Conservation (phyloP, 2,113 vertebrate species). For the Clinocottus analis region DNA sequence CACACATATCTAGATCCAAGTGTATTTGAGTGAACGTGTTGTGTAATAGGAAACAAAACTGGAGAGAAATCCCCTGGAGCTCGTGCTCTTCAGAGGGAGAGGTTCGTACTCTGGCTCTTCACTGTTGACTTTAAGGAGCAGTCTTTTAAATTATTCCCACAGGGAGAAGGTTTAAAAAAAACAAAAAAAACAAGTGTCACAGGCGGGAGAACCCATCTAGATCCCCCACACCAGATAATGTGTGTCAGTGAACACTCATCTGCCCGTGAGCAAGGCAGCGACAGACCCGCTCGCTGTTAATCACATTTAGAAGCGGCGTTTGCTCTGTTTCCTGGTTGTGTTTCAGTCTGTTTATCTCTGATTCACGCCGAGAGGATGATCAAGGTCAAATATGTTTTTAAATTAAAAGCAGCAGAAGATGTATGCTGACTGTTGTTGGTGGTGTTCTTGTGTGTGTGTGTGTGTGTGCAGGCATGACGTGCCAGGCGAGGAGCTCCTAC, state of each 20-base stretch:
- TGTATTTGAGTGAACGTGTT: neutral
- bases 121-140: too few relatives aligned
- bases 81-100: neutral
- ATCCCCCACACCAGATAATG: constrained; percentile 4
- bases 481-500: constrained; percentile 94
- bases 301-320: constrained; percentile 2
- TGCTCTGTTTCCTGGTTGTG: too few relatives aligned
- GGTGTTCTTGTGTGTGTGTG: too few relatives aligned
- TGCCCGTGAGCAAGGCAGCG: constrained; percentile 19
- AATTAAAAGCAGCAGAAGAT: too few relatives aligned
- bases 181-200: neutral
- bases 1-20: neutral
- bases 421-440: too few relatives aligned
- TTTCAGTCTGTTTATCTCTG: neutral
- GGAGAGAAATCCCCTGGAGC: neutral
- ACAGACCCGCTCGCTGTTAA: neutral
- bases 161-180: too few relatives aligned
- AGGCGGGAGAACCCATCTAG: neutral
- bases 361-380: too few relatives aligned
- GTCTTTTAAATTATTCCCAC: too few relatives aligned
- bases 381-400: too few relatives aligned
- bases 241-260: constrained; percentile 7
- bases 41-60: neutral
- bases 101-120: neutral
- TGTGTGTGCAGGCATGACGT: constrained; percentile 90